phyloP scores from a whole-genome alignment of 2,888 invertebrate species.

The Nebria salina region DNA sequence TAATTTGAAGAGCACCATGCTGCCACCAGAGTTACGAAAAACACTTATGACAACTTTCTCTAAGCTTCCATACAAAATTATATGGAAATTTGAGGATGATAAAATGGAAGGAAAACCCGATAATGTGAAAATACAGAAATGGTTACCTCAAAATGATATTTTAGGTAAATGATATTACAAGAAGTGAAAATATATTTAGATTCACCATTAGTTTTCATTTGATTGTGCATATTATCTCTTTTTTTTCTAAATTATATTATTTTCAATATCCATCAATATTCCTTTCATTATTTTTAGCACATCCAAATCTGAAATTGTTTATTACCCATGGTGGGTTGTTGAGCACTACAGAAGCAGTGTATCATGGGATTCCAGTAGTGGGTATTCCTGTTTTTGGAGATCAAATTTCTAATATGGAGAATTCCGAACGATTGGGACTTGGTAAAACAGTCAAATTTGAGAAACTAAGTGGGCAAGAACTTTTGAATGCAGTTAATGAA shows the following conservation, averaged over 20 bases:
- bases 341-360: constrained; percentile 65
- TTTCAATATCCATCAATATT: constrained; percentile 53
- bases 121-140: constrained; percentile 61
- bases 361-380: constrained; percentile 62
- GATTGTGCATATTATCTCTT: too few species aligned
- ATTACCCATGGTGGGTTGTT: constrained; percentile 58
- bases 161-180: constrained; percentile 28
- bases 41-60: constrained; percentile 51
- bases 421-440: constrained; percentile 59
- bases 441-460: constrained; percentile 58
- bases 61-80: constrained; percentile 56
- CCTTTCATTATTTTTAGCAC: background rate
- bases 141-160: constrained; percentile 62
- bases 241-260: constrained; percentile 37
- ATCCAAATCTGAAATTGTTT: constrained; percentile 17
- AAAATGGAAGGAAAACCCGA: constrained; percentile 57
- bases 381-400: constrained; percentile 64
- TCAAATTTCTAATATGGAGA: constrained; percentile 62
- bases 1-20: constrained; percentile 50
- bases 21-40: constrained; percentile 49
- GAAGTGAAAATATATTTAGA: constrained; percentile 57
- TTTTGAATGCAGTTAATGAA: constrained; percentile 58
- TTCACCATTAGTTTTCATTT: constrained; percentile 57
- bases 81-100: constrained; percentile 66
- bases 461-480: constrained; percentile 57